Conservation (phyloP, 2,888 invertebrate genomes). For the Zaprionus obscuricornis region DNA sequence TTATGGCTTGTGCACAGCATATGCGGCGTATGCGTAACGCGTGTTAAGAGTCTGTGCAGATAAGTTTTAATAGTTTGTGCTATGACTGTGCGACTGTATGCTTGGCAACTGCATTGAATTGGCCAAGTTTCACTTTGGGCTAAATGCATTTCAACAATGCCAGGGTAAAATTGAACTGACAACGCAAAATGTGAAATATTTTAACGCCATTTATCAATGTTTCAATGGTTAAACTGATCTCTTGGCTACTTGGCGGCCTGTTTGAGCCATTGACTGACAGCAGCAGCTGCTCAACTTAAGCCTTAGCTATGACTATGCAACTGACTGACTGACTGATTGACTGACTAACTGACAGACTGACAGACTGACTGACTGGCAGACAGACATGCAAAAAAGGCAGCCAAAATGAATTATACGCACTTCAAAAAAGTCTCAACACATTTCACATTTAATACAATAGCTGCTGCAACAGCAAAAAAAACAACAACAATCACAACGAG, state of each 20-base stretch:
- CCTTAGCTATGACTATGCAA: slow-evolving; percentile 3
- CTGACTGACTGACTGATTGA: slow-evolving; percentile 39
- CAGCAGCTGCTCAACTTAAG: slow-evolving; percentile 16
- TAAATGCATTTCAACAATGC: slow-evolving; percentile 39
- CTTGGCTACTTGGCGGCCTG: slow-evolving; percentile 50
- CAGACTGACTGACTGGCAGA: slow-evolving; percentile 3
- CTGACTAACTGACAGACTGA: background rate
- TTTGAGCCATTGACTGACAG: slow-evolving; percentile 56
- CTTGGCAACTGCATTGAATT: background rate
- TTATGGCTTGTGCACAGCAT: background rate
- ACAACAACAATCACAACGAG: slow-evolving; percentile 31
- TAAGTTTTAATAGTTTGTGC: slow-evolving; percentile 10
- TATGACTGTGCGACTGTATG: background rate
- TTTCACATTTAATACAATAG: slow-evolving; percentile 48
- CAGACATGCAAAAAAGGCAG: slow-evolving; percentile 45
- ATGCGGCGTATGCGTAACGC: slow-evolving; percentile 44
- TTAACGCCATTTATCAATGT: slow-evolving; percentile 73
- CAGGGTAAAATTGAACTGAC: slow-evolving; percentile 52
- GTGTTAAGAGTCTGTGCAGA: slow-evolving; percentile 19
- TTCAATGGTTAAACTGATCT: slow-evolving; percentile 12
- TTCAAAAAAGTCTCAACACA: slow-evolving; percentile 66
- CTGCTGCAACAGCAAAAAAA: slow-evolving; percentile 17
- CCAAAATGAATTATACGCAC: slow-evolving; percentile 73
- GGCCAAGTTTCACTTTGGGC: slow-evolving; percentile 33
- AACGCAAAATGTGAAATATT: slow-evolving; percentile 61